Percentiles rank a stretch among this genome's conserved stretches.
phyloP scores from a whole-genome alignment of 2,113 vertebrate genomes.

The Sorex fumeus region DNA sequence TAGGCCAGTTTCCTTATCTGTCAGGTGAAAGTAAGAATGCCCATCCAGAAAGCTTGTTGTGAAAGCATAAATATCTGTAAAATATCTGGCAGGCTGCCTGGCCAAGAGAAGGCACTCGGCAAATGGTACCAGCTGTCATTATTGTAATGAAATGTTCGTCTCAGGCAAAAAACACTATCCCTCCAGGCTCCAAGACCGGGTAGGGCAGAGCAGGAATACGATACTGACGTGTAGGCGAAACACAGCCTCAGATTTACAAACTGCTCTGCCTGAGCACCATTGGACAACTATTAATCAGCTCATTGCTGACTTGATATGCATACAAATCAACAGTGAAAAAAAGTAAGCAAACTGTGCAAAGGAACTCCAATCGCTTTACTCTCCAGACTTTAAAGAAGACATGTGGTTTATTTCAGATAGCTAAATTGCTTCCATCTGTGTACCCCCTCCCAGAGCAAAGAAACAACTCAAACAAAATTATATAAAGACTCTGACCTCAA shows the following conservation, averaged over 20 bases:
- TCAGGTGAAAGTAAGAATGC: background rate
- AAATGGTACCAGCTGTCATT: background rate
- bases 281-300: background rate
- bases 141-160: background rate
- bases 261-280: background rate
- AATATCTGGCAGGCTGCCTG: background rate
- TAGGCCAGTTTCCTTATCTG: background rate
- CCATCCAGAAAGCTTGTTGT: background rate
- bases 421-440: conserved; percentile 68
- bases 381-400: conserved; percentile 48
- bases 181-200: background rate
- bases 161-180: background rate
- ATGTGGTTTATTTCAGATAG: background rate
- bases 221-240: background rate
- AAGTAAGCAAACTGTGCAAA: conserved; percentile 37
- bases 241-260: background rate
- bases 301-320: background rate
- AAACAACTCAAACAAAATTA: conserved; percentile 56
- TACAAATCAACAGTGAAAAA: conserved; percentile 22
- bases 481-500: conserved; percentile 60
- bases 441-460: background rate
- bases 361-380: conserved; percentile 25
- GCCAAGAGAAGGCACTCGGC: background rate
- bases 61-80: conserved; percentile 39
- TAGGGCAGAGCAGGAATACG: background rate